phyloP scores from a whole-genome alignment of 2,888 invertebrate species.

The Dolichopus griseipennis region DNA sequence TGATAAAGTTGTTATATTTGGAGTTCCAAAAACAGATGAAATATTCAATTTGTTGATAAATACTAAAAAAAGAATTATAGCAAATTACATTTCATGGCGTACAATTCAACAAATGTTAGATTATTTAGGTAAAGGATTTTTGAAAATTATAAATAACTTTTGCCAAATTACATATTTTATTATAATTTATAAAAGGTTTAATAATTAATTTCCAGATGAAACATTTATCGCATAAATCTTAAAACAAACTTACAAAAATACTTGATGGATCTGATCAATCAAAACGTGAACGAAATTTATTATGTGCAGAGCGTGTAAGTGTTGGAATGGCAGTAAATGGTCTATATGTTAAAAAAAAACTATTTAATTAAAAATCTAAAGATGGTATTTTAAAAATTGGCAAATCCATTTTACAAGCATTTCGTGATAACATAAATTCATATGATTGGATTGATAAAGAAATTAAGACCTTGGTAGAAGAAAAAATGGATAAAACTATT shows the following conservation, averaged over 20 bases:
- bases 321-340: constrained; percentile 58
- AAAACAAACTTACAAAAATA: constrained; percentile 51
- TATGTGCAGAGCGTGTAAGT: constrained; percentile 77
- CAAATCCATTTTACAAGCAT: constrained; percentile 70
- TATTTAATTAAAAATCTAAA: constrained; percentile 49
- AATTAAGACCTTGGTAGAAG: constrained; percentile 69
- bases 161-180: too few species aligned
- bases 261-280: constrained; percentile 74
- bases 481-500: constrained; percentile 81
- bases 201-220: constrained; percentile 20
- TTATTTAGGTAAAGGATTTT: not conserved
- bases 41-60: constrained; percentile 18
- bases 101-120: constrained; percentile 18
- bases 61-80: constrained; percentile 18
- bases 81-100: constrained; percentile 25
- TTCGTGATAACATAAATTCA: constrained; percentile 70
- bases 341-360: constrained; percentile 50
- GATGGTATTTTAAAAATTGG: constrained; percentile 71
- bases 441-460: constrained; percentile 88
- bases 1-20: constrained; percentile 18
- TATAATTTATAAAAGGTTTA: too few species aligned
- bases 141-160: too few species aligned
- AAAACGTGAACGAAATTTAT: constrained; percentile 71
- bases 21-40: constrained; percentile 17
- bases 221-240: constrained; percentile 21